These are phyloP conservation scores for Catagonus wagneri DNA, from an alignment of 2,113 vertebrate genomes.

Conservation along the genomic window DNA sequence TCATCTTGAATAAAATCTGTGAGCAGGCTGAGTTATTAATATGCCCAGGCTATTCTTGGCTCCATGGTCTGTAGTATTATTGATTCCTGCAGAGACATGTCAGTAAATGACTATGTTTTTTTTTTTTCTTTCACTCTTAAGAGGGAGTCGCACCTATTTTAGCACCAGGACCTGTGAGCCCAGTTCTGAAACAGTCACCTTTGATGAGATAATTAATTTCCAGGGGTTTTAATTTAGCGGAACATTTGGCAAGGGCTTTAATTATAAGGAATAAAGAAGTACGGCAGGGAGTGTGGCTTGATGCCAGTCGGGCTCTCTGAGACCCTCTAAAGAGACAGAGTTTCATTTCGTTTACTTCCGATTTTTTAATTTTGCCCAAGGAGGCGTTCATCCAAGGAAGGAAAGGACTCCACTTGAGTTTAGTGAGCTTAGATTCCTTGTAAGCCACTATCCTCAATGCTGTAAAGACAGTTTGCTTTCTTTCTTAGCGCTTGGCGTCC, in stretches of 20 bases:
- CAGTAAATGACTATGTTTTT: constrained; percentile 59
- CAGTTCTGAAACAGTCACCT: constrained; percentile 58
- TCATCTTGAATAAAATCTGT: constrained; percentile 44
- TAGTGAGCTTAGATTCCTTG: not conserved
- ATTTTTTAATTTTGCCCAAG: constrained; percentile 4
- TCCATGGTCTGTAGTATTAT: constrained; percentile 53
- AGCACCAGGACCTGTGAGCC: constrained; percentile 10
- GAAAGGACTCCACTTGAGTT: not conserved
- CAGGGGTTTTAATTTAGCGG: constrained; percentile 35
- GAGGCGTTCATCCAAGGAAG: not conserved
- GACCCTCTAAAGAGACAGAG: not conserved
- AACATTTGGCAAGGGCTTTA: constrained; percentile 22
- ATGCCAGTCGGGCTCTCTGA: not conserved
- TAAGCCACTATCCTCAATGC: not conserved
- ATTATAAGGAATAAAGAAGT: not conserved
- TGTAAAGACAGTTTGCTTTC: not conserved
- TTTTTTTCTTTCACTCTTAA: constrained; percentile 36
- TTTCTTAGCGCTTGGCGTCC: not conserved
- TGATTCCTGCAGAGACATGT: constrained; percentile 65
- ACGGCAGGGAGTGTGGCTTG: not conserved
- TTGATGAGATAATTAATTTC: constrained; percentile 67
- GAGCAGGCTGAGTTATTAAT: constrained; percentile 62
- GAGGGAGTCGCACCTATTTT: constrained; percentile 52
- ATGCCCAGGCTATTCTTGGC: constrained; percentile 22
- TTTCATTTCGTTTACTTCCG: not conserved